Evolutionary conservation across 2,113 vertebrate species (phyloP).

Genomic region (Lichenostomus cassidix): DNA sequence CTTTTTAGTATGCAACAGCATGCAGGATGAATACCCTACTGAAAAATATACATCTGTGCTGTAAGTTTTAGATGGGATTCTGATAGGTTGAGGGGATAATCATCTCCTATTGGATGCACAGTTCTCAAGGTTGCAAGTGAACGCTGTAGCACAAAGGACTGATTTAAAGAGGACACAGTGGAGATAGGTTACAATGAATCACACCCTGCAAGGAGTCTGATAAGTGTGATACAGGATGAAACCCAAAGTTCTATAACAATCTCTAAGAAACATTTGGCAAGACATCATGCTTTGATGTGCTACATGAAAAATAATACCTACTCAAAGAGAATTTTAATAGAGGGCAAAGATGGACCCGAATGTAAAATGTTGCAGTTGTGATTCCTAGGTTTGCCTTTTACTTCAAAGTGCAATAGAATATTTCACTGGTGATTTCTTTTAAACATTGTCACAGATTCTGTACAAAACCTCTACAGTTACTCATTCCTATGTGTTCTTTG

Average conservation of each 20-base stretch:
- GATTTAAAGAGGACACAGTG: not conserved
- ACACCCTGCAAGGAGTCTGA: not conserved
- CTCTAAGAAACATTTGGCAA: constrained; percentile 25
- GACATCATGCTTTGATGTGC: not conserved
- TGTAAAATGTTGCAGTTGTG: not conserved
- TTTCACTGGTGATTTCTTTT: not conserved
- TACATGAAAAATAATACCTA: constrained; percentile 13
- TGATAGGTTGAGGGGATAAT: not conserved
- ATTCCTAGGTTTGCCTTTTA: not conserved
- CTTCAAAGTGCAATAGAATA: not conserved
- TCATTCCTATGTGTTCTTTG: not conserved
- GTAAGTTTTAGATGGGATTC: not conserved
- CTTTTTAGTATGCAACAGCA: not conserved
- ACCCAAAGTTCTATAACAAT: not conserved
- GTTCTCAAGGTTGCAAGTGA: not conserved
- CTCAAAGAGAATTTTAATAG: constrained; percentile 14
- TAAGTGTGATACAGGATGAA: not conserved
- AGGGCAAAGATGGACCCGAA: not conserved
- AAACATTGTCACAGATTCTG: not conserved
- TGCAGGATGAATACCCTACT: not conserved
- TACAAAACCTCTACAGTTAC: not conserved
- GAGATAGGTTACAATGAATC: not conserved
- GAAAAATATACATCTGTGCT: not conserved
- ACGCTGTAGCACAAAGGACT: not conserved
- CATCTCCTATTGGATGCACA: not conserved